Percentiles rank a stretch among this genome's conserved stretches.
phyloP scores from a whole-genome alignment of 2,113 vertebrate genomes.

The Xyrauchen texanus region DNA sequence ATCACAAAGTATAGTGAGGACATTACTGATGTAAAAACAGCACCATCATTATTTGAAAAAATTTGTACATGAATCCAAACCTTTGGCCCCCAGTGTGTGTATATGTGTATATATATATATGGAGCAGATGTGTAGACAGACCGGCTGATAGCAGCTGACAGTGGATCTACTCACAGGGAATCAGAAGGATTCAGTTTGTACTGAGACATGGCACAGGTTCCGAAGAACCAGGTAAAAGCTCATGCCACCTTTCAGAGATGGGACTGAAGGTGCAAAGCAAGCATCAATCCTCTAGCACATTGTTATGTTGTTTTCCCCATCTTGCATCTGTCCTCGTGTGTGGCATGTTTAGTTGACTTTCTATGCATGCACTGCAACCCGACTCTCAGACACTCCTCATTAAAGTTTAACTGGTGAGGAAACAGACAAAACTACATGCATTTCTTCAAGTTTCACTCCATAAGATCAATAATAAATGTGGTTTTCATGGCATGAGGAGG shows the following conservation, averaged over 20 bases:
- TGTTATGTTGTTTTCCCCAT: slow-evolving; percentile 15
- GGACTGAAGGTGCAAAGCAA: slow-evolving; percentile 46
- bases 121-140: neutral
- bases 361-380: slow-evolving; percentile 40
- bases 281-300: slow-evolving; percentile 41
- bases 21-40: too few species aligned
- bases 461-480: slow-evolving; percentile 55
- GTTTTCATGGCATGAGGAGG: slow-evolving; percentile 39
- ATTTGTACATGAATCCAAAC: too few species aligned
- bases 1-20: too few species aligned
- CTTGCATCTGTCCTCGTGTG: slow-evolving; percentile 31
- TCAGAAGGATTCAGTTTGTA: slow-evolving; percentile 57
- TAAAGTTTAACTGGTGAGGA: slow-evolving; percentile 55
- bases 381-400: slow-evolving; percentile 33
- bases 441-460: slow-evolving; percentile 55
- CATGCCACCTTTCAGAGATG: slow-evolving; percentile 36
- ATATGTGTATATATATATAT: too few species aligned
- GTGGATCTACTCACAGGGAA: slow-evolving; percentile 44
- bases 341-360: slow-evolving; percentile 46
- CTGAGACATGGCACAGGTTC: slow-evolving; percentile 54
- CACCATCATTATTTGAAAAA: too few species aligned
- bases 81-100: too few species aligned
- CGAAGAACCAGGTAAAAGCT: slow-evolving; percentile 36
- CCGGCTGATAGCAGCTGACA: slow-evolving; percentile 50
- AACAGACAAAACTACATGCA: slow-evolving; percentile 47